Evolutionary conservation across 2,113 vertebrate species (phyloP).

Genomic region (Amia ocellicauda): DNA sequence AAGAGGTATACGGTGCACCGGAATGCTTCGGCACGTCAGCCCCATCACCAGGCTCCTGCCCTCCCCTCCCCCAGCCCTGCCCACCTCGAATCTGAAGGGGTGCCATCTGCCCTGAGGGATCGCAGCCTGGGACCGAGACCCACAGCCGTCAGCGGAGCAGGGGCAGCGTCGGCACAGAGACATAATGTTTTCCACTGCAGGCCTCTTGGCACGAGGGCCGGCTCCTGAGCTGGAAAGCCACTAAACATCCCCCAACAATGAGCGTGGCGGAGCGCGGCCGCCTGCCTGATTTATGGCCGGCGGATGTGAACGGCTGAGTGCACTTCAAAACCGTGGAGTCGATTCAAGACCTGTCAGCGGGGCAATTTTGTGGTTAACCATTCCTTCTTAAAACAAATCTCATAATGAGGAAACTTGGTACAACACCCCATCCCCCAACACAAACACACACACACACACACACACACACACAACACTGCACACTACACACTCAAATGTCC

Average conservation of each 20-base stretch:
- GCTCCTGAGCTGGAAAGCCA: conserved; percentile 21
- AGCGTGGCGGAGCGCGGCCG: conserved; percentile 41
- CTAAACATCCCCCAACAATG: conserved; percentile 16
- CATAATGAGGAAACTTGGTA: conserved; percentile 38
- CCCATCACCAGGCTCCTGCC: too few relatives aligned
- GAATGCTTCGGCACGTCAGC: too few relatives aligned
- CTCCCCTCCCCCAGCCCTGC: too few relatives aligned
- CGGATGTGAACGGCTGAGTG: not conserved
- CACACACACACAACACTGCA: conserved; percentile 19
- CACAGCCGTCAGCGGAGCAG: too few relatives aligned
- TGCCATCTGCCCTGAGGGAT: too few relatives aligned
- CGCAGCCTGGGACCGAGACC: too few relatives aligned
- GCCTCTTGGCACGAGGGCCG: conserved; percentile 17
- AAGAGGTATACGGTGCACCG: too few relatives aligned
- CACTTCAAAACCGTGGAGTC: conserved; percentile 31
- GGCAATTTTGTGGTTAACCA: conserved; percentile 47
- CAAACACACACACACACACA: not conserved
- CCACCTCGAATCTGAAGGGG: too few relatives aligned
- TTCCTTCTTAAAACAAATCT: conserved; percentile 52
- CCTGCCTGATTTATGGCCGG: conserved; percentile 26
- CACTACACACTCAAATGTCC: conserved; percentile 13
- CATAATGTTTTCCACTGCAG: conserved; percentile 34
- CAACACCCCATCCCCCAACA: conserved; percentile 12
- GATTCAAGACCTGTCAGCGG: conserved; percentile 38
- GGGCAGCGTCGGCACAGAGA: conserved; percentile 28